Percentiles rank a stretch among this genome's conserved stretches.
These are phyloP conservation scores for Parnassius smintheus DNA, from an alignment of 2,888 invertebrate species.

Conservation along the genomic window DNA sequence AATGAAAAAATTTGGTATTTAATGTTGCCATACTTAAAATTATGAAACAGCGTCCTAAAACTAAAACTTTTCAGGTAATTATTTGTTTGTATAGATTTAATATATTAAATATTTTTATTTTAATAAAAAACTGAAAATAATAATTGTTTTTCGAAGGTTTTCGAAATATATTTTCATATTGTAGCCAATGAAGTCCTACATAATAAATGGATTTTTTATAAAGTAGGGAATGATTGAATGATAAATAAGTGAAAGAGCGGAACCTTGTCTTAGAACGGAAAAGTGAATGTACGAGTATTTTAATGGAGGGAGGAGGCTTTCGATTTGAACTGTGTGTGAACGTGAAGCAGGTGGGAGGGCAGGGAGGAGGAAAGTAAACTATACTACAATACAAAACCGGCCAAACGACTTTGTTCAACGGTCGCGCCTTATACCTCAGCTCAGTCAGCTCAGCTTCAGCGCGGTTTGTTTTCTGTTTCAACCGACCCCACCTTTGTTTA, in stretches of 20 bases:
- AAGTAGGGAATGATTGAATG: conserved; percentile 33
- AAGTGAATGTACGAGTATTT: conserved; percentile 32
- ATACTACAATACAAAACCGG: conserved; percentile 58
- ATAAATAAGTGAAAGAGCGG: conserved; percentile 27
- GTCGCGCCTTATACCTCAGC: conserved; percentile 51
- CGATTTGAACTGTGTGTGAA: conserved; percentile 35
- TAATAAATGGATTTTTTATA: too few species aligned
- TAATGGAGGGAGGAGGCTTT: conserved; percentile 59
- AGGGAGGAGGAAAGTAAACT: conserved; percentile 49
- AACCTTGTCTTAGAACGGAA: conserved; percentile 24
- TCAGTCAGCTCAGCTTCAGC: conserved; percentile 29
- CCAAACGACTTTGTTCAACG: conserved; percentile 77
- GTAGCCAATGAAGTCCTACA: too few species aligned
- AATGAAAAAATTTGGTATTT: conserved; percentile 28
- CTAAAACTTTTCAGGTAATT: too few species aligned
- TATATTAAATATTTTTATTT: too few species aligned
- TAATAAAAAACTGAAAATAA: too few species aligned
- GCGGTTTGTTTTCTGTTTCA: conserved; percentile 64
- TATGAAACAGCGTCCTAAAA: not conserved
- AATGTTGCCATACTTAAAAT: conserved; percentile 27
- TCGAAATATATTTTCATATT: too few species aligned
- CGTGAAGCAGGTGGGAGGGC: conserved; percentile 41
- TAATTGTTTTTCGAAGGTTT: too few species aligned
- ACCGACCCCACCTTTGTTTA: conserved; percentile 73
- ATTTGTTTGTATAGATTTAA: too few species aligned